A percentile compares a stretch with the other conserved stretches of the same genome.
phyloP scores from a whole-genome alignment of 2,888 invertebrate species.

The Didymodactylos carnosus region DNA sequence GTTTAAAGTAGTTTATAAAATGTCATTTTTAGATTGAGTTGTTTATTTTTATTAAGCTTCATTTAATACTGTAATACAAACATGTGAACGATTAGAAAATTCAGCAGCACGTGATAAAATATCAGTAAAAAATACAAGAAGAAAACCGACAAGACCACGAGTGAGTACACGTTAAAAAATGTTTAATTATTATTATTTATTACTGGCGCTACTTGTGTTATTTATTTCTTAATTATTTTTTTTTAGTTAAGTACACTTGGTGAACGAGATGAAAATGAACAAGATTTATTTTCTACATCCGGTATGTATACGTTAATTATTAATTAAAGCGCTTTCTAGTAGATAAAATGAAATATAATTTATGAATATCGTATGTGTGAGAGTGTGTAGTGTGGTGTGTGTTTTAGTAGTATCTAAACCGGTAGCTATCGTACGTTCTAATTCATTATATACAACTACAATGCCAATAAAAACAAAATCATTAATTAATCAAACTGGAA shows the following conservation, averaged over 20 bases:
- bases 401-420: too few relatives aligned
- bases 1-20: not conserved
- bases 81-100: not conserved
- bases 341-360: too few relatives aligned
- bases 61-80: not conserved
- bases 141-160: not conserved
- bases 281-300: not conserved
- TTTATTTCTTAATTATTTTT: not conserved
- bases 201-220: not conserved
- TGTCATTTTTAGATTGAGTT: not conserved
- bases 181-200: too few relatives aligned
- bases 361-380: too few relatives aligned
- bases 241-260: not conserved
- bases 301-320: too few relatives aligned
- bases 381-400: too few relatives aligned
- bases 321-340: too few relatives aligned
- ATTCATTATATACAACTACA: too few relatives aligned
- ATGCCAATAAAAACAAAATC: too few relatives aligned
- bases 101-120: not conserved
- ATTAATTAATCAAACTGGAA: too few relatives aligned
- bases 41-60: not conserved
- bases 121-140: not conserved
- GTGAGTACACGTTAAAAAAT: too few relatives aligned
- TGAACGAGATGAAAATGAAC: not conserved
- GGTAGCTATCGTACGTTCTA: too few relatives aligned